Evolutionary conservation across 2,797 vertebrate species (phyloP).

Genomic region (Hylomyscus alleni): DNA sequence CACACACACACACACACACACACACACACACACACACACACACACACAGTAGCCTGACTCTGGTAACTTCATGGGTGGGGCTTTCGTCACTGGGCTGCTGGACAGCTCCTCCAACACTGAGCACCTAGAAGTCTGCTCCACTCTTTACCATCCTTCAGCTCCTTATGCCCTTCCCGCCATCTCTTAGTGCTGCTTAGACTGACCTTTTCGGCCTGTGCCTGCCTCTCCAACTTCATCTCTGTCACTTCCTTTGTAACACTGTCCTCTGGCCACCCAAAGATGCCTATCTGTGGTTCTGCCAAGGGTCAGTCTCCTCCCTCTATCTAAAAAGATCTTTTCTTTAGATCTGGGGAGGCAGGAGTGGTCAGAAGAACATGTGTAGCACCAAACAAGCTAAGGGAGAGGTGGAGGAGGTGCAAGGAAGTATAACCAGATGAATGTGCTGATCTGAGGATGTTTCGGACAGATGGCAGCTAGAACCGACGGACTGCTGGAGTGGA

Average conservation of each 20-base stretch:
- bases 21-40: neutral
- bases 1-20: neutral
- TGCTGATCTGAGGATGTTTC: neutral
- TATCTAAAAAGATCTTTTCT: neutral
- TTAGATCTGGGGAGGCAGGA: constrained; percentile 5
- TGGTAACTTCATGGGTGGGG: neutral
- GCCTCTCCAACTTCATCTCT: neutral
- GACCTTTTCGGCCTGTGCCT: neutral
- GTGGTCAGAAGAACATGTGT: neutral
- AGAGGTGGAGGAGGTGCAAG: neutral
- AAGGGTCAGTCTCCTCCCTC: neutral
- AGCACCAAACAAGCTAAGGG: neutral
- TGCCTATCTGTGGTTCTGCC: neutral
- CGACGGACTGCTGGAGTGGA: neutral
- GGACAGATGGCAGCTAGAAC: neutral
- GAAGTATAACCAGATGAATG: neutral
- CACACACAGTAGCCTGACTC: neutral
- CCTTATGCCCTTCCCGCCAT: neutral
- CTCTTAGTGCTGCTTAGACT: neutral
- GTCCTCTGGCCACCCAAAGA: neutral
- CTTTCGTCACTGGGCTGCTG: too few relatives aligned
- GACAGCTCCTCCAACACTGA: neutral
- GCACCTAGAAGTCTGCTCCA: neutral
- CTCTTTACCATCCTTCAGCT: neutral
- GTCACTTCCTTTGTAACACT: neutral